Evolutionary conservation across 2,797 vertebrate genomes (phyloP), one percentile per base, ranked within the genome.

Genomic region (Darevskia mixta): DNA sequence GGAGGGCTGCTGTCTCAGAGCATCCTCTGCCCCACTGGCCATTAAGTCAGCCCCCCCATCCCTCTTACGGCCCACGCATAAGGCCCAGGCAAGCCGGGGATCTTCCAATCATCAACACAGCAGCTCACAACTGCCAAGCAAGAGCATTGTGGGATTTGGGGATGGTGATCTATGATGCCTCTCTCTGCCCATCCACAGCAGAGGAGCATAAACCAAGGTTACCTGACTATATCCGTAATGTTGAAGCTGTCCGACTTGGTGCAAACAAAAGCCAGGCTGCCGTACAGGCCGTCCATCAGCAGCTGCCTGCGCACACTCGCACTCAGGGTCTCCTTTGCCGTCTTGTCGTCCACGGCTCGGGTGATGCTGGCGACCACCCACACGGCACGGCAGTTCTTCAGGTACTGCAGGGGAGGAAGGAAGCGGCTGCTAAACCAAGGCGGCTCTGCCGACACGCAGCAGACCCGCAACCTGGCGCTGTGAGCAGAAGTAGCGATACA

Each of bases 301-400:
- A 92, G 90, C 69, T 92, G 92, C 18, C 92, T 61, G 9, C 84
- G 90, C 41, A 91, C 43, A 45, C 49, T 86, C 1, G 43, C 41
- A 5, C 61, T 86, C 86, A 92, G 83, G 71, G 89, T 72, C 67
- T 92, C 92, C 35, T 85, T 92, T 17, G 92, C 90, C 0, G 92
- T 90, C 84, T 92, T 91, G 58, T 92, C 88, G 49, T 92, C 92
- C 67, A 92, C 90, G 0, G 92, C 92, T 27, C 92, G 76, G 2
- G 83, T 91, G 71, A 92, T 88, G 55, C 87, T 88, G 66, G 92
- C 81, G 0, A 91, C 90, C 0, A 91, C 85, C 92, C 92, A 92
- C 20, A 92, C 92, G 0, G 90, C 92, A 3, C 82, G 41, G 75
- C 90, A 92, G 38, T 80, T 82, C 78, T 90, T 89, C 1, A 92